Evolutionary conservation across 2,888 invertebrate genomes (phyloP).

Genomic region (Gryllus longicercus): DNA sequence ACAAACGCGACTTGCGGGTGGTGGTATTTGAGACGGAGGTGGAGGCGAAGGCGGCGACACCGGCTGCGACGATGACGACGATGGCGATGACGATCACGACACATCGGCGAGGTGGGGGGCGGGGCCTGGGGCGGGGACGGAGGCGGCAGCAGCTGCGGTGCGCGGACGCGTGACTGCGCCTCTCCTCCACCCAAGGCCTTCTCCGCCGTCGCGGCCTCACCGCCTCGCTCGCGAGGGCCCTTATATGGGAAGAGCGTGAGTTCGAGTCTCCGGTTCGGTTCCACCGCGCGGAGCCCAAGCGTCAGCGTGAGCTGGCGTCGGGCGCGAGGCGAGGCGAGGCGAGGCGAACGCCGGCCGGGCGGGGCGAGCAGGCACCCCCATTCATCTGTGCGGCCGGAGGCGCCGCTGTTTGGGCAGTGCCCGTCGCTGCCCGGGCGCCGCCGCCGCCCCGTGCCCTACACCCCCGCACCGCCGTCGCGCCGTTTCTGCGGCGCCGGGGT

Average conservation of each 20-base stretch:
- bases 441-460: too few species aligned
- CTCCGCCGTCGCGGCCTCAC: neutral
- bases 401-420: neutral
- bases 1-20: neutral
- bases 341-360: too few species aligned
- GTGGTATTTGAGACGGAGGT: neutral
- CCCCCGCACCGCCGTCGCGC: too few species aligned
- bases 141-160: neutral
- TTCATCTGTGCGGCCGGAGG: neutral
- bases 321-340: too few species aligned
- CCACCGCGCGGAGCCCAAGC: neutral
- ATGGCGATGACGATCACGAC: neutral
- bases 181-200: neutral
- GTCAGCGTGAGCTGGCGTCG: too few species aligned
- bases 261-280: neutral
- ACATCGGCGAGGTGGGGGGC: neutral
- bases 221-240: neutral
- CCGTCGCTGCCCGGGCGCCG: too few species aligned
- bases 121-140: neutral
- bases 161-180: slow-evolving; percentile 8
- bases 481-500: too few species aligned
- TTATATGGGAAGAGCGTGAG: slow-evolving; percentile 6
- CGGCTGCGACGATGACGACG: neutral
- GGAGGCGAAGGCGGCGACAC: too few species aligned
- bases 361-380: neutral